Base-by-base conservation (phyloP, 2,888 invertebrate species). In the Chaetogeoica ovagalla region DNA sequence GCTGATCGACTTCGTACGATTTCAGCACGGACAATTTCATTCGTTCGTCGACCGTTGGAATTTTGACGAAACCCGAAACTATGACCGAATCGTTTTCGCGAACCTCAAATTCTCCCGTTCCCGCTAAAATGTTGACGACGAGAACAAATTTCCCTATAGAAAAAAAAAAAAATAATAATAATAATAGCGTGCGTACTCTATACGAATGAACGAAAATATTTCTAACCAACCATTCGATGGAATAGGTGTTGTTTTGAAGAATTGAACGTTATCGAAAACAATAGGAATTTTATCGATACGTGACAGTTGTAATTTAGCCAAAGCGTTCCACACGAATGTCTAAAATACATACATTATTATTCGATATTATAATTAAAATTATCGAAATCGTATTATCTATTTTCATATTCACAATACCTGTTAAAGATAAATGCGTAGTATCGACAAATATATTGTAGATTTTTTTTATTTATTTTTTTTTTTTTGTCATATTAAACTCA, bases 201-300 rank as follows among this genome's bases (percentile, higher is more conserved):
- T 11, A 48, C 13, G 48, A 13, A 43, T 7, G 48, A 48, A 13
- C 8, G 11, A 48, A 48, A 13, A 48, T 15, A 15, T 48, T 48
- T 9, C 11, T 15, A 11, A 15, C 71, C 43, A 68, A 84, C 84
- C 84, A 82, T 94, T 93, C 85, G 94, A 93, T 37, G 94, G 94
- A 86, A 98, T 89, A 84, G 97, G 95, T 5, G 98, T 98, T 6
- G 98, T 97, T 77, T 96, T 91, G 85, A 93, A 92, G 86, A 99
- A 95, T 84, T 93, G 92, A 2, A 98, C 90, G 86, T 98, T 91
- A 87, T 97, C 96, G 84, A 99, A 89, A 3, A 94, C 89, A 0
- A 99, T 92, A 0, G 96, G 91, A 37, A 94, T 89, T 85, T 94
- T 91, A 84, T 94, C 92, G 84, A 88, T 90, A 83, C 92, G 91